Conservation (phyloP, 2,797 vertebrate species). For the Microctenopoma lineatum region DNA sequence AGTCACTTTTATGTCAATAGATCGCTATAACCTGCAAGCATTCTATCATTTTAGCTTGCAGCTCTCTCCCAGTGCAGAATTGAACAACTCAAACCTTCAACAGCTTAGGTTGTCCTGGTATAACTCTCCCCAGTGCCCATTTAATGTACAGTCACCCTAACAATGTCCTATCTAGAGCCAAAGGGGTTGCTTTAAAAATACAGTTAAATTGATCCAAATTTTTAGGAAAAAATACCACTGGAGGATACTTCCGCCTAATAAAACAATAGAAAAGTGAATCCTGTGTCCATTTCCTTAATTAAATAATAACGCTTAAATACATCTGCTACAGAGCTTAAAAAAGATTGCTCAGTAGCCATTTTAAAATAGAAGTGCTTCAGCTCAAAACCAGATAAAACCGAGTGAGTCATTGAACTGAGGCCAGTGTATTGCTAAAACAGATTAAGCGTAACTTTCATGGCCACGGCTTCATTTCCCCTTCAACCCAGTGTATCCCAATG, state of each 20-base stretch:
- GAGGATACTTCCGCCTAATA: neutral
- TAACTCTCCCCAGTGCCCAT: slow-evolving; percentile 38
- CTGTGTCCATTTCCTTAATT: slow-evolving; percentile 5
- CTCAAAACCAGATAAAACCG: slow-evolving; percentile 58
- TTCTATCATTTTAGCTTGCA: slow-evolving; percentile 43
- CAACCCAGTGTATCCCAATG: slow-evolving; percentile 69
- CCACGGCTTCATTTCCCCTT: slow-evolving; percentile 71
- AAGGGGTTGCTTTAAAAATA: slow-evolving; percentile 14
- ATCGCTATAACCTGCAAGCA: slow-evolving; percentile 50
- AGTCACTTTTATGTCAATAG: slow-evolving; percentile 64
- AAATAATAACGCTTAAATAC: slow-evolving; percentile 3
- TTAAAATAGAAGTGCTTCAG: slow-evolving; percentile 35
- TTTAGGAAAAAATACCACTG: slow-evolving; percentile 4
- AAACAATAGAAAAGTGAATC: neutral
- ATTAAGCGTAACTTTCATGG: slow-evolving; percentile 77
- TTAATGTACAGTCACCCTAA: slow-evolving; percentile 25
- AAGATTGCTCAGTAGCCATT: slow-evolving; percentile 40
- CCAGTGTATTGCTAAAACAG: slow-evolving; percentile 70
- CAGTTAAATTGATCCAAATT: slow-evolving; percentile 14
- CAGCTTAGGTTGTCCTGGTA: slow-evolving; percentile 24
- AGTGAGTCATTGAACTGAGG: slow-evolving; percentile 63
- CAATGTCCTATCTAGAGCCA: slow-evolving; percentile 18
- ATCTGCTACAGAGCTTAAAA: slow-evolving; percentile 10
- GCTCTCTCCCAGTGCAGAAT: slow-evolving; percentile 24
- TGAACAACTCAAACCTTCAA: slow-evolving; percentile 22